A percentile compares a stretch with the other conserved stretches of the same genome.
These are phyloP conservation scores for Scartelaos histophorus DNA, from an alignment of 2,113 vertebrate genomes.

Conservation along the genomic window DNA sequence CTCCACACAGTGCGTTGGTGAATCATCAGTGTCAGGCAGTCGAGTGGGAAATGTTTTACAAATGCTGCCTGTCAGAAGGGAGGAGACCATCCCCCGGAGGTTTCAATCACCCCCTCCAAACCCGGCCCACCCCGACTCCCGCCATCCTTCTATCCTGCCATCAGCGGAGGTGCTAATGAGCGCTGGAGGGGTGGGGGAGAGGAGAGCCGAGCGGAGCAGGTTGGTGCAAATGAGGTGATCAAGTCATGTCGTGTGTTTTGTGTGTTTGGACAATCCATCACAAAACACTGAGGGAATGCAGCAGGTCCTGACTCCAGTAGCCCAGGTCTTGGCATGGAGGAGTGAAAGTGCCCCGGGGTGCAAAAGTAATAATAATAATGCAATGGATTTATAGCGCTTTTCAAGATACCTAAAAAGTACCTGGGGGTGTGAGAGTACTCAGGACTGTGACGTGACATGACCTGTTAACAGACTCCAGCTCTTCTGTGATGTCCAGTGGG, in stretches of 20 bases:
- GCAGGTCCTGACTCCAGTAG: constrained; percentile 36
- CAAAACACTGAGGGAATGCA: constrained; percentile 49
- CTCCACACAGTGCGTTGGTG: constrained; percentile 53
- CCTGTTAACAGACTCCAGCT: not conserved
- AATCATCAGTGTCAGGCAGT: constrained; percentile 81
- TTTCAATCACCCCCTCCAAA: constrained; percentile 87
- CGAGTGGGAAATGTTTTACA: constrained; percentile 92
- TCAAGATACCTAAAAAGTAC: not conserved
- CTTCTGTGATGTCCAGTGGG: constrained; percentile 31
- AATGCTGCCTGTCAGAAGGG: constrained; percentile 94
- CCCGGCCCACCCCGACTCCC: constrained; percentile 56
- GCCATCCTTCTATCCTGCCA: constrained; percentile 77
- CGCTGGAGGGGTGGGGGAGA: constrained; percentile 75
- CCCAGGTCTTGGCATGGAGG: constrained; percentile 27
- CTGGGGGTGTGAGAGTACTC: not conserved
- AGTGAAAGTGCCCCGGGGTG: not conserved
- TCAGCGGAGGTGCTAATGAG: constrained; percentile 93
- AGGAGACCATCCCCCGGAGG: constrained; percentile 92
- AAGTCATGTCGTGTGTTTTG: constrained; percentile 58
- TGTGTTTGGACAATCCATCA: constrained; percentile 48
- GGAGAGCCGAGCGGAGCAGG: constrained; percentile 36
- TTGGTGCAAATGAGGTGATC: constrained; percentile 77
- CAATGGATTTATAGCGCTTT: no score
- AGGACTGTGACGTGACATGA: not conserved
- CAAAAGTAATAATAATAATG: not conserved